Conservation (phyloP, 2,113 vertebrate genomes). For the Callionymus lyra region DNA sequence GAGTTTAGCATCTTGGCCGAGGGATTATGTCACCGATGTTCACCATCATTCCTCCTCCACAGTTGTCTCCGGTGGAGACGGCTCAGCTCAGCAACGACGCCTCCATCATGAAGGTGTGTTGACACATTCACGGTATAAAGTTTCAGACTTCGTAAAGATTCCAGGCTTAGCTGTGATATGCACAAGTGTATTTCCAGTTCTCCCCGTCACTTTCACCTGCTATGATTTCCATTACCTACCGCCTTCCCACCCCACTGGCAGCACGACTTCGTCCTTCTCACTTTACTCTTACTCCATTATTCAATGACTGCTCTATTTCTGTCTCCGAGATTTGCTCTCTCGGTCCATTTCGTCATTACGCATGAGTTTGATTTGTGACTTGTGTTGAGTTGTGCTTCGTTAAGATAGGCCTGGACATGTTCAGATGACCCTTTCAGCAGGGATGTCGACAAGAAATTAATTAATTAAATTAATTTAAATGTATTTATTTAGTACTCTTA, state of each 20-base stretch:
- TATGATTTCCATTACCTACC: conserved; percentile 29
- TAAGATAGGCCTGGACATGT: too few species aligned
- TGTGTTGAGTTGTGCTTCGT: too few species aligned
- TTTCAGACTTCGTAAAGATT: conserved; percentile 11
- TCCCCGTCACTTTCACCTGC: conserved; percentile 11
- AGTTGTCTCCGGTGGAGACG: conserved; percentile 85
- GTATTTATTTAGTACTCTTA: too few species aligned
- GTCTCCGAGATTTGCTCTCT: conserved; percentile 4
- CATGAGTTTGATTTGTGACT: not conserved
- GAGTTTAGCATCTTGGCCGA: conserved; percentile 11
- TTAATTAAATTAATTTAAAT: too few species aligned
- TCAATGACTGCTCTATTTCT: conserved; percentile 6
- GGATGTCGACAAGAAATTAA: too few species aligned
- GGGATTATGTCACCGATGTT: conserved; percentile 5
- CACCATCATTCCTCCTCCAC: conserved; percentile 26
- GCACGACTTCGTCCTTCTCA: conserved; percentile 5
- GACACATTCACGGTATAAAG: conserved; percentile 7
- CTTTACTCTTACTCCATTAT: conserved; percentile 14
- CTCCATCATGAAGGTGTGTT: conserved; percentile 82
- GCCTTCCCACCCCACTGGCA: conserved; percentile 6
- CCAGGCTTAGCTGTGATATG: conserved; percentile 18
- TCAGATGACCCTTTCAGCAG: too few species aligned
- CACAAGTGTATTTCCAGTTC: conserved; percentile 20
- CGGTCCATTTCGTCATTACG: conserved; percentile 6
- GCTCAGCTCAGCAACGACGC: conserved; percentile 80